phyloP scores from a whole-genome alignment of 2,797 vertebrate species.

The Cossypha niveicapilla region DNA sequence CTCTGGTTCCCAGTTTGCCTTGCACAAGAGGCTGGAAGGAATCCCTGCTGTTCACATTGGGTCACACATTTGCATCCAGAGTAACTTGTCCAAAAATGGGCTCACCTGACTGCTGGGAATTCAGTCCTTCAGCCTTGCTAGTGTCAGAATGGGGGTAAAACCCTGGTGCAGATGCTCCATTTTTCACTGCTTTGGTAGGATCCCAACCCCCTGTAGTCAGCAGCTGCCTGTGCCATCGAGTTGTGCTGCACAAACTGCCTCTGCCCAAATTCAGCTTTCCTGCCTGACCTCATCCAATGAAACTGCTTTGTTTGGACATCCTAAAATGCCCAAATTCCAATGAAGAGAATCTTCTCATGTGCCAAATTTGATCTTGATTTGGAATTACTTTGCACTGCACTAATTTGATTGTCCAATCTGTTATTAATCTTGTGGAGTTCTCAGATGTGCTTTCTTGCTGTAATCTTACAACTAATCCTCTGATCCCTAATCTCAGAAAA shows the following conservation, averaged over 20 bases:
- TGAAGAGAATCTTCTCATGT: neutral
- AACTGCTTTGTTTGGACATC: constrained; percentile 42
- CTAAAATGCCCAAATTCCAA: constrained; percentile 55
- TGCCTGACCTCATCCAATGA: constrained; percentile 9
- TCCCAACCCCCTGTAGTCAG: constrained; percentile 26
- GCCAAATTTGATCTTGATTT: constrained; percentile 70
- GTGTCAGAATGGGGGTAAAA: constrained; percentile 16
- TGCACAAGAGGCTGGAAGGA: fast-evolving
- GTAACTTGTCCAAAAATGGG: neutral
- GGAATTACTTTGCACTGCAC: constrained; percentile 72
- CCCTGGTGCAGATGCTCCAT: constrained; percentile 60
- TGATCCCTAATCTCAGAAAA: constrained; percentile 73
- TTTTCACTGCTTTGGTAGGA: constrained; percentile 49
- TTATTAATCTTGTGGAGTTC: constrained; percentile 75
- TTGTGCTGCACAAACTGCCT: constrained; percentile 55
- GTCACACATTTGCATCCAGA: neutral
- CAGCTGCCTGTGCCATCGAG: constrained; percentile 59
- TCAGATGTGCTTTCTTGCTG: constrained; percentile 90
- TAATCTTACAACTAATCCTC: constrained; percentile 96
- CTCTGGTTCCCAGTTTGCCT: neutral
- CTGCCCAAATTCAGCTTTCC: constrained; percentile 35
- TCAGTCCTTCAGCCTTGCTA: neutral
- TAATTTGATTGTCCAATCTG: constrained; percentile 82
- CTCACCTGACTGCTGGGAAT: neutral
- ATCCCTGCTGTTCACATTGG: neutral